These are phyloP conservation scores for Volucella inanis DNA, from an alignment of 2,888 invertebrate species.

Conservation along the genomic window DNA sequence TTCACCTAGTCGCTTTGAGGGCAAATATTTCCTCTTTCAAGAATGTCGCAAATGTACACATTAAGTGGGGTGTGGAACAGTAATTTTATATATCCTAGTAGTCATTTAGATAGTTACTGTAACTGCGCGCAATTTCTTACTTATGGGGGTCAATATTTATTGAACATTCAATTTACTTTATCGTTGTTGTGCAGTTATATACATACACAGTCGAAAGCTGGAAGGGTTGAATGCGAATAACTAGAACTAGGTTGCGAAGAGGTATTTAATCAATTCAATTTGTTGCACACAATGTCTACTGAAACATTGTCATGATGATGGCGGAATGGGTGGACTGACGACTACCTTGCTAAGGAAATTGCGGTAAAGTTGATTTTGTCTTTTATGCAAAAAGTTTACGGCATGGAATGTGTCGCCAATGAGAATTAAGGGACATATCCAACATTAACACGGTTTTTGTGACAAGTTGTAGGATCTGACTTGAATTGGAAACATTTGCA, in stretches of 20 bases:
- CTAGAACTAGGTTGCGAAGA: not conserved
- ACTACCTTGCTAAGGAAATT: too few species aligned
- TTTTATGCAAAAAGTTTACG: too few species aligned
- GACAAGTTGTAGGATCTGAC: too few species aligned
- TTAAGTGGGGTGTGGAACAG: constrained; percentile 27
- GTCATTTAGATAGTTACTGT: constrained; percentile 33
- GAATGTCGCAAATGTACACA: constrained; percentile 12
- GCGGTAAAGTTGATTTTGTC: too few species aligned
- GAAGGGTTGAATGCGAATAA: not conserved
- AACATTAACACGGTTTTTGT: too few species aligned
- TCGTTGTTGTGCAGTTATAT: constrained; percentile 52
- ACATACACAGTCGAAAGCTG: not conserved
- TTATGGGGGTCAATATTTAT: constrained; percentile 66
- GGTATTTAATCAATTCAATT: constrained; percentile 25
- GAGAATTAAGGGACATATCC: too few species aligned
- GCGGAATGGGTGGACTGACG: too few species aligned
- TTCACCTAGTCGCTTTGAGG: not conserved
- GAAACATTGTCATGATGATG: constrained; percentile 8
- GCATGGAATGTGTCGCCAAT: too few species aligned
- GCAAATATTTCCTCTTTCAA: constrained; percentile 22
- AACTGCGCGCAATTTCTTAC: constrained; percentile 17
- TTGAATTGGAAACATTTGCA: too few species aligned
- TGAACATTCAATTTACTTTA: constrained; percentile 67
- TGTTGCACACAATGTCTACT: constrained; percentile 27
- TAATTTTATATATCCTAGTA: constrained; percentile 25